Percentiles rank a stretch among this genome's conserved stretches.
These are phyloP conservation scores for Morone saxatilis DNA, from an alignment of 2,113 vertebrate species.

Conservation along the genomic window DNA sequence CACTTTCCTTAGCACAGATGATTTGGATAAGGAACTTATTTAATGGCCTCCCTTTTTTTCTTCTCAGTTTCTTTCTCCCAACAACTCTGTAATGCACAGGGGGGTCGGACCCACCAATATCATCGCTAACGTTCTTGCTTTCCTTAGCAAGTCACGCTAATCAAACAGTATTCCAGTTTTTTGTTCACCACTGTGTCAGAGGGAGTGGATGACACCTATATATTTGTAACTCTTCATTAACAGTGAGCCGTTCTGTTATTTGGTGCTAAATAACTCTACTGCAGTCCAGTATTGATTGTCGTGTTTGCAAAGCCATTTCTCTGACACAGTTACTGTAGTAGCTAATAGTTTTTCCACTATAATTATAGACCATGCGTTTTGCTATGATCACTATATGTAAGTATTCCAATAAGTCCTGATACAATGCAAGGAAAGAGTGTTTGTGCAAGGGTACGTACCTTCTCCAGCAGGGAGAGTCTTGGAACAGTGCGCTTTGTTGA, in stretches of 20 bases:
- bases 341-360: background rate
- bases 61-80: slow-evolving; percentile 58
- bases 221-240: background rate
- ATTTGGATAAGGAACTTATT: slow-evolving; percentile 74
- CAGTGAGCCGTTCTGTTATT: background rate
- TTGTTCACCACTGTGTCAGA: background rate
- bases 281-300: background rate
- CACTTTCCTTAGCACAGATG: slow-evolving; percentile 79
- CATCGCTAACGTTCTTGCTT: slow-evolving; percentile 36
- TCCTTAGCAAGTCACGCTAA: slow-evolving; percentile 21
- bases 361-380: background rate
- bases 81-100: slow-evolving; percentile 72
- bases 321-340: background rate
- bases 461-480: slow-evolving; percentile 74
- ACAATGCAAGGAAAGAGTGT: background rate
- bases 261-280: background rate
- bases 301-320: background rate
- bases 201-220: background rate
- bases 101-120: slow-evolving; percentile 41
- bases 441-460: slow-evolving; percentile 73
- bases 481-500: slow-evolving; percentile 83
- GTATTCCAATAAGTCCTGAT: background rate
- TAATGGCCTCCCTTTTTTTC: slow-evolving; percentile 67
- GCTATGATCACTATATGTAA: background rate
- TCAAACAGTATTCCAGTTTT: slow-evolving; percentile 8